phyloP scores from a whole-genome alignment of 1,140 invertebrate genomes.

The Microplitis mediator region DNA sequence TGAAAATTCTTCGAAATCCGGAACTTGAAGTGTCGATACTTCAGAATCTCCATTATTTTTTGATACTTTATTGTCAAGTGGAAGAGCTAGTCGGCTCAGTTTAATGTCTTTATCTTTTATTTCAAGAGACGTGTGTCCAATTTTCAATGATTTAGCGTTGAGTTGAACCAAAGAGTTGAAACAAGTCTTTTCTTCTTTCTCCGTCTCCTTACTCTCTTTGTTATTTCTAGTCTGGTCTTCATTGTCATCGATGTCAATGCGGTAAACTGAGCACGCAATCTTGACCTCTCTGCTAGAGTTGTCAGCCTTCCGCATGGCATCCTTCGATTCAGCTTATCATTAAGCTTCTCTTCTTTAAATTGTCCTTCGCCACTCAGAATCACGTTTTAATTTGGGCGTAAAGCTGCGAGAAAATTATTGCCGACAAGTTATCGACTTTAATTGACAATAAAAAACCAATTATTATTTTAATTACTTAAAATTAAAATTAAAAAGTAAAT shows the following conservation, averaged over 20 bases:
- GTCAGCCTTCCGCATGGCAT: slow-evolving; percentile 51
- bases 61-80: too few species aligned
- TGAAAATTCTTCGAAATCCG: too few species aligned
- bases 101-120: too few species aligned
- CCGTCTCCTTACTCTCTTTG: slow-evolving; percentile 29
- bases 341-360: slow-evolving; percentile 10
- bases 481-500: background rate
- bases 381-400: background rate
- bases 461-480: background rate
- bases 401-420: background rate
- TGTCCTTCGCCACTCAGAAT: background rate
- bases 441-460: background rate
- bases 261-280: slow-evolving; percentile 42
- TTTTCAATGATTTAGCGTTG: background rate
- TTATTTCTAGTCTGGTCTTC: slow-evolving; percentile 4
- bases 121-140: background rate
- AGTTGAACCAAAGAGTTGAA: background rate
- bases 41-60: too few species aligned
- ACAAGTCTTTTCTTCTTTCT: slow-evolving; percentile 11
- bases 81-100: too few species aligned
- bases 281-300: slow-evolving; percentile 25
- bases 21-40: too few species aligned
- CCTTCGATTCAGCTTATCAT: slow-evolving; percentile 33
- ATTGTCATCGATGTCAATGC: slow-evolving; percentile 48
- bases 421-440: background rate